These are phyloP conservation scores for Streblospio benedicti DNA, from an alignment of 1,140 invertebrate genomes.

Conservation along the genomic window DNA sequence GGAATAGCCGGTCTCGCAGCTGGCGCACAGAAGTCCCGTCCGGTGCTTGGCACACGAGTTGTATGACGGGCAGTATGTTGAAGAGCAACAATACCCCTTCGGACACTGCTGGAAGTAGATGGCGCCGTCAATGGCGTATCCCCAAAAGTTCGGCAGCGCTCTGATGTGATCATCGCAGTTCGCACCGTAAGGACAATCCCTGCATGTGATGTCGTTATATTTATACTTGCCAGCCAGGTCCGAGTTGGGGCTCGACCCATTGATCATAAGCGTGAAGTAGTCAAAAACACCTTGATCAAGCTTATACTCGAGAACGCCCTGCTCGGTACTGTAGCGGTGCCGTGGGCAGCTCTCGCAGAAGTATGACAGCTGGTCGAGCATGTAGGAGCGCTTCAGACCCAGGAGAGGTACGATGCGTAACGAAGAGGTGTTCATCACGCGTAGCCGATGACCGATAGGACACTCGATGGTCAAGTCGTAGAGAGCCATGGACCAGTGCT, in stretches of 20 bases:
- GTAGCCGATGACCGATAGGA: constrained; percentile 4
- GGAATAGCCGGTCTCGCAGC: constrained; percentile 4
- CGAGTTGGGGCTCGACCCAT: background rate
- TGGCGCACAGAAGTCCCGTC: constrained; percentile 4
- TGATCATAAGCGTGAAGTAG: constrained; percentile 14
- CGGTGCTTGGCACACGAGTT: constrained; percentile 10
- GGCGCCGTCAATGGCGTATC: background rate
- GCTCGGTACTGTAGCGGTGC: constrained; percentile 8
- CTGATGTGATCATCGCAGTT: constrained; percentile 7
- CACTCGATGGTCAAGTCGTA: constrained; percentile 2
- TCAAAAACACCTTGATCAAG: background rate
- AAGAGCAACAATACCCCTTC: constrained; percentile 8
- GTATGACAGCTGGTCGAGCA: constrained; percentile 13
- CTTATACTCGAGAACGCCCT: background rate
- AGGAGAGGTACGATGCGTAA: background rate
- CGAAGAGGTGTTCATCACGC: constrained; percentile 7
- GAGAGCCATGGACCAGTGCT: constrained; percentile 7
- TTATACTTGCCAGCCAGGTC: background rate
- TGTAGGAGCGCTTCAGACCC: constrained; percentile 8
- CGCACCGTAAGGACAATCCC: constrained; percentile 11
- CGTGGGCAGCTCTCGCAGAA: constrained; percentile 11
- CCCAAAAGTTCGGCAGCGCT: constrained; percentile 17
- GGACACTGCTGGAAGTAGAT: constrained; percentile 12
- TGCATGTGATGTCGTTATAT: constrained; percentile 9
- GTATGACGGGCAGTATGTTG: background rate